Conservation (phyloP, 2,113 vertebrate species). For the Osmerus mordax region DNA sequence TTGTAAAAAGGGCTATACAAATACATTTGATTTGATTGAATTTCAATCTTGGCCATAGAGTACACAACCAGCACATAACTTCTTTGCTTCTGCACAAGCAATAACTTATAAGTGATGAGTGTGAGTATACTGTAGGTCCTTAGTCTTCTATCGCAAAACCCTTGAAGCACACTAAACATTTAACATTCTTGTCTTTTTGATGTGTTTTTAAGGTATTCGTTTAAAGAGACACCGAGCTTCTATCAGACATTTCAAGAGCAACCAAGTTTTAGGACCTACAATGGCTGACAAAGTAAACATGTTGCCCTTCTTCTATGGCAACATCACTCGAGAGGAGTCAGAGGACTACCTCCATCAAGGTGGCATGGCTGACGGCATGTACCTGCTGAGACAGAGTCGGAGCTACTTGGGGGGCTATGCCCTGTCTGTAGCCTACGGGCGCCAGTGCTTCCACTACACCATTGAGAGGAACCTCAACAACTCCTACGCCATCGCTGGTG, state of each 20-base stretch:
- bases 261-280: slow-evolving; percentile 8
- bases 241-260: background rate
- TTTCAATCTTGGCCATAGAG: too few relatives aligned
- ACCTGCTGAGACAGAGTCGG: slow-evolving; percentile 89
- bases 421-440: slow-evolving; percentile 76
- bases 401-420: slow-evolving; percentile 92
- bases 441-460: slow-evolving; percentile 88
- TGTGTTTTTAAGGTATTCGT: background rate
- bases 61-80: too few relatives aligned
- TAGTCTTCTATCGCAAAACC: background rate
- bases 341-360: slow-evolving; percentile 83
- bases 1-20: too few relatives aligned
- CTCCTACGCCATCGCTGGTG: slow-evolving; percentile 85
- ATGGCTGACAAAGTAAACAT: slow-evolving; percentile 73
- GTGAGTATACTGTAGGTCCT: background rate
- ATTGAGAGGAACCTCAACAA: slow-evolving; percentile 88
- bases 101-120: too few relatives aligned
- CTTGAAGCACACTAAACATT: background rate
- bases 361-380: slow-evolving; percentile 78
- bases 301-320: slow-evolving; percentile 89
- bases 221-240: background rate
- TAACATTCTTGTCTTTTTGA: background rate
- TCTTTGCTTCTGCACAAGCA: too few relatives aligned
- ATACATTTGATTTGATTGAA: too few relatives aligned
- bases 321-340: slow-evolving; percentile 92